Conservation (phyloP, 2,797 vertebrate genomes). For the Pachyuromys duprasi region DNA sequence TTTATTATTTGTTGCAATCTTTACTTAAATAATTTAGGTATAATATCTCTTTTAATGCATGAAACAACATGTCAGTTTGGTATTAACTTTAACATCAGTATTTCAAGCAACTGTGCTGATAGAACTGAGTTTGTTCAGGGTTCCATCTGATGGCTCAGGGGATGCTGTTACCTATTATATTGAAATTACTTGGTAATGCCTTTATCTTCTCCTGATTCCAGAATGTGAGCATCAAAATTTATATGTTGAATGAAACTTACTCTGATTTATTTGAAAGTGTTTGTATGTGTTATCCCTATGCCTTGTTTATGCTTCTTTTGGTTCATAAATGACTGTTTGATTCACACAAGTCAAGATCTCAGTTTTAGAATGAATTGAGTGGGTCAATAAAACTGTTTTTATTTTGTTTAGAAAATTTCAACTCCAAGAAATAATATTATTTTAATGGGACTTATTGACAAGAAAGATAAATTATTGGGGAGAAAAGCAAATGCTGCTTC, state of each 20-base stretch:
- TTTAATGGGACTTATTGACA: slow-evolving; percentile 66
- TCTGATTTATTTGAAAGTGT: slow-evolving; percentile 55
- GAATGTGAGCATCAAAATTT: neutral
- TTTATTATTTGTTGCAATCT: slow-evolving; percentile 2
- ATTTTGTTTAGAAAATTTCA: slow-evolving; percentile 57
- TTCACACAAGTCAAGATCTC: slow-evolving; percentile 55
- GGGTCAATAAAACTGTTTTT: slow-evolving; percentile 50
- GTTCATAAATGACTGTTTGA: slow-evolving; percentile 59
- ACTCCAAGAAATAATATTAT: slow-evolving; percentile 59
- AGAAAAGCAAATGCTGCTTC: slow-evolving; percentile 51
- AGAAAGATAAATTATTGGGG: slow-evolving; percentile 60
- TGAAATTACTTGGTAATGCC: neutral
- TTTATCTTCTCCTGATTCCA: neutral
- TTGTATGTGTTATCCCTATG: neutral
- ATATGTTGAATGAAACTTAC: neutral
- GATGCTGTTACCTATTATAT: neutral
- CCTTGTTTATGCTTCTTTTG: slow-evolving; percentile 33
- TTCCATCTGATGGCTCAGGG: neutral
- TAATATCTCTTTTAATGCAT: neutral
- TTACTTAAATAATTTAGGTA: neutral
- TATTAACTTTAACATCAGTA: neutral
- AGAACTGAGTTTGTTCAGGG: neutral
- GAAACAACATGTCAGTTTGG: neutral
- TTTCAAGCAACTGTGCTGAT: neutral
- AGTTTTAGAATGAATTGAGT: slow-evolving; percentile 62